Base-by-base conservation (phyloP, 2,113 vertebrate species). In the Tringa solitaria region DNA sequence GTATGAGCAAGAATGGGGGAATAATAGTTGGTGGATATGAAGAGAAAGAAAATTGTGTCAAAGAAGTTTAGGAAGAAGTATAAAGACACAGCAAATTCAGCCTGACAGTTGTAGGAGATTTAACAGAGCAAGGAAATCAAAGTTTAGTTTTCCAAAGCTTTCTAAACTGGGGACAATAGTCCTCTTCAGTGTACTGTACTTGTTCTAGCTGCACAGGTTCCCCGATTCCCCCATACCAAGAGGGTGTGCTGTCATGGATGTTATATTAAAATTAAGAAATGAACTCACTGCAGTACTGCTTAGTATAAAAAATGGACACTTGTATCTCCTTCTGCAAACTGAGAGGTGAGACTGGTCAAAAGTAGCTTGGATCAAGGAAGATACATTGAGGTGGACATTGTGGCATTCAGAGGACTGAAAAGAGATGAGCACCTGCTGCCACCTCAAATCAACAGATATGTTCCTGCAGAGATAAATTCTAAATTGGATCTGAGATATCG, bases 11-110 rank as follows among this genome's bases (percentile, higher is more conserved):
- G 53, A 56, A 90, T 69, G 39, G 16, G 56, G 12, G 24, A 93
- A 69, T 72, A 96, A 64, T 30, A 64, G 12, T 41, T 39, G 84
- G 32, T 69, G 89, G 69, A 84, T 50, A 82, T 8, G 35, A 85
- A 91, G 33, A 93, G 64, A 84, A 94, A 89, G 56, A 84, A 23
- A 85, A 85, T 60, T 89, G 32, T 87, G 85, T 93, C 92, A 90
- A 90, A 72, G 30, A 90, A 76, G 61, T 87, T 97, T 94, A 94
- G 27, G 21, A 39, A 43, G 45, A 79, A 68, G 57, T 56, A 68
- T 48, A 90, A 24, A 79, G 82, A 35, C 63, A 56, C 23, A 76
- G 45, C 16, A 93, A 91, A 95, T 91, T 54, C 74, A 85, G 23
- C 35, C 48, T 93, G 94, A 94, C 87, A 60, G 70, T 64, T 91